phyloP scores from a whole-genome alignment of 2,797 vertebrate species.

The Synaphobranchus kaupii region DNA sequence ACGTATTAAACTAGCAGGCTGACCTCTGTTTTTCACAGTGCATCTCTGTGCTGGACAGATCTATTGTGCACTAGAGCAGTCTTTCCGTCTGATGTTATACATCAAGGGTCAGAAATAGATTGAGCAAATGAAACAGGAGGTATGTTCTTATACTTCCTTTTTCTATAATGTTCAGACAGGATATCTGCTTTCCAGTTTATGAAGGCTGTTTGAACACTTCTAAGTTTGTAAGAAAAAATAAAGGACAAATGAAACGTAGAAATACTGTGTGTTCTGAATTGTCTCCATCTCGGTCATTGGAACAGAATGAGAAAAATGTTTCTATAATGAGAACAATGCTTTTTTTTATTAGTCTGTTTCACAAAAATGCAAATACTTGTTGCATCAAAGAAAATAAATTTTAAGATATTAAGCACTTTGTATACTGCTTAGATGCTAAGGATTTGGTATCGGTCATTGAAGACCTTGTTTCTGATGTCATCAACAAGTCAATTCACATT shows the following conservation, averaged over 20 bases:
- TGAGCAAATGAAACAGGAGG: background rate
- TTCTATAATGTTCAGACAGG: background rate
- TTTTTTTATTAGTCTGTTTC: no score
- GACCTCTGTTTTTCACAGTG: slow-evolving; percentile 16
- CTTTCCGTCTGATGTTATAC: background rate
- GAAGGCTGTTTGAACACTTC: background rate
- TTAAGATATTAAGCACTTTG: no score
- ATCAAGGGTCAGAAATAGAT: background rate
- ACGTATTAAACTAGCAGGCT: slow-evolving; percentile 42
- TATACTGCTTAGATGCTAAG: no score
- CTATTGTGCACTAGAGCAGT: background rate
- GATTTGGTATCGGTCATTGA: no score
- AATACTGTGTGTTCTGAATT: background rate
- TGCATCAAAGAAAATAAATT: no score
- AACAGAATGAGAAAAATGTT: background rate
- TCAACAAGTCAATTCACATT: no score
- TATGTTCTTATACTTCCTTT: background rate
- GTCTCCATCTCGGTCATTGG: background rate
- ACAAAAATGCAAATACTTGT: no score
- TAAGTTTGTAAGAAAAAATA: background rate
- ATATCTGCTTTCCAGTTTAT: slow-evolving; percentile 4
- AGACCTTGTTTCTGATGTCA: no score
- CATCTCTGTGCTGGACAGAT: background rate
- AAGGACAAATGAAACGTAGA: background rate
- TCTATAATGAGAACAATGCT: no score